Evolutionary conservation across 2,888 invertebrate genomes (phyloP).

Genomic region (Plagodis dolabraria): DNA sequence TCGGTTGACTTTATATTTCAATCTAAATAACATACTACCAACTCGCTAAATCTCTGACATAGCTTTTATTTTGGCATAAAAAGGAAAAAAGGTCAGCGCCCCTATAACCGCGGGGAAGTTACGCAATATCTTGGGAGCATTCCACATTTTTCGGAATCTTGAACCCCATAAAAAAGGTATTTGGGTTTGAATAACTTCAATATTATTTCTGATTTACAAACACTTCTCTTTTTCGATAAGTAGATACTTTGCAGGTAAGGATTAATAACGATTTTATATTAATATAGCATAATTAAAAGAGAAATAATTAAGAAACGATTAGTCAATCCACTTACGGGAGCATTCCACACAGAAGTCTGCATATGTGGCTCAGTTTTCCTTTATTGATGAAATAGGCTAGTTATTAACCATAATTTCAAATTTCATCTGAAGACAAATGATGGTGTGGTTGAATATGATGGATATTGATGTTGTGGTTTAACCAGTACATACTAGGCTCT

Average conservation of each 20-base stretch:
- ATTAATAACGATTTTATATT: too few species aligned
- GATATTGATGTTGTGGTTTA: too few species aligned
- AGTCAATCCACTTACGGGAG: too few species aligned
- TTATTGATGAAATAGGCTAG: too few species aligned
- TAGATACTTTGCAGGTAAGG: conserved; percentile 2
- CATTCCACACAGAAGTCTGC: too few species aligned
- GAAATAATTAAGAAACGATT: too few species aligned
- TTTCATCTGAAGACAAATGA: too few species aligned
- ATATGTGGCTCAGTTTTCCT: too few species aligned
- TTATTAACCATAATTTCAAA: too few species aligned
- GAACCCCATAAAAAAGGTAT: conserved; percentile 19
- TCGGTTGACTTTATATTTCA: background rate
- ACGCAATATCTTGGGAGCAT: conserved; percentile 21
- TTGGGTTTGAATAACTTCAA: conserved; percentile 23
- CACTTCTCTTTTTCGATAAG: conserved; percentile 13
- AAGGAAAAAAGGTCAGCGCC: conserved; percentile 16
- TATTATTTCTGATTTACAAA: conserved; percentile 20
- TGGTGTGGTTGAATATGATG: too few species aligned
- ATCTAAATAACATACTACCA: conserved; percentile 4
- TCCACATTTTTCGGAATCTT: conserved; percentile 24
- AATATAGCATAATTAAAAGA: too few species aligned
- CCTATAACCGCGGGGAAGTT: conserved; percentile 21
- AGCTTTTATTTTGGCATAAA: conserved; percentile 13
- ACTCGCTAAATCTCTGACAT: conserved; percentile 5
- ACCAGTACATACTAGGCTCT: too few species aligned